phyloP scores from a whole-genome alignment of 2,113 vertebrate genomes.

The Bolborhynchus lineola region DNA sequence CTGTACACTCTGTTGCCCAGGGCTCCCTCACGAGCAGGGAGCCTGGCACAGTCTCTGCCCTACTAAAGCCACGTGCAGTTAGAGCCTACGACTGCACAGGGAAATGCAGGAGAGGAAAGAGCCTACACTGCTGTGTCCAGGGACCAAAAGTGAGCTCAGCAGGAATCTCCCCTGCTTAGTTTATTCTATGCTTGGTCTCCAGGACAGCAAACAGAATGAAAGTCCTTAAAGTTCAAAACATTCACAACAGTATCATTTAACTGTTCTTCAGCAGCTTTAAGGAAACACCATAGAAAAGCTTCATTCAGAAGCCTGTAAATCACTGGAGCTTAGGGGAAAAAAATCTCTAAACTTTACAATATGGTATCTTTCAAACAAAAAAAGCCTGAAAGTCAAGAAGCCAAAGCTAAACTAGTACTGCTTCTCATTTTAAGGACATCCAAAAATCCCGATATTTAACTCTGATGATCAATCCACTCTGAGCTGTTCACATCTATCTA shows the following conservation, averaged over 20 bases:
- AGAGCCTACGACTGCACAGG: not conserved
- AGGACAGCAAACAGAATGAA: not conserved
- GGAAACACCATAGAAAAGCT: not conserved
- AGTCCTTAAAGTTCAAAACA: not conserved
- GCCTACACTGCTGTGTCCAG: fast-evolving
- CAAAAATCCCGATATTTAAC: not conserved
- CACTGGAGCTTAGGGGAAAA: not conserved
- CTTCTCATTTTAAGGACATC: not conserved
- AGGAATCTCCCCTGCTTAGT: not conserved
- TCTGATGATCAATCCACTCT: not conserved
- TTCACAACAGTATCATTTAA: not conserved
- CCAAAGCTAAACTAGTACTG: not conserved
- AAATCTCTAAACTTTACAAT: not conserved
- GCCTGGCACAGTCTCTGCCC: not conserved
- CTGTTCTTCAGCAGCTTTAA: not conserved
- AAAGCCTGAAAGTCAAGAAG: not conserved
- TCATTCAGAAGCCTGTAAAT: not conserved
- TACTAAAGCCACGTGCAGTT: not conserved
- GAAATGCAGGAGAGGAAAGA: not conserved
- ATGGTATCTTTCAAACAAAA: not conserved
- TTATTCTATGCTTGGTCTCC: not conserved
- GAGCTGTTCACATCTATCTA: not conserved
- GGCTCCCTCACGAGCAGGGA: not conserved
- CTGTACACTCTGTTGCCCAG: not conserved
- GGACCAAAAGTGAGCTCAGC: not conserved